Conservation (phyloP, 2,797 vertebrate genomes). For the Astyanax mexicanus region DNA sequence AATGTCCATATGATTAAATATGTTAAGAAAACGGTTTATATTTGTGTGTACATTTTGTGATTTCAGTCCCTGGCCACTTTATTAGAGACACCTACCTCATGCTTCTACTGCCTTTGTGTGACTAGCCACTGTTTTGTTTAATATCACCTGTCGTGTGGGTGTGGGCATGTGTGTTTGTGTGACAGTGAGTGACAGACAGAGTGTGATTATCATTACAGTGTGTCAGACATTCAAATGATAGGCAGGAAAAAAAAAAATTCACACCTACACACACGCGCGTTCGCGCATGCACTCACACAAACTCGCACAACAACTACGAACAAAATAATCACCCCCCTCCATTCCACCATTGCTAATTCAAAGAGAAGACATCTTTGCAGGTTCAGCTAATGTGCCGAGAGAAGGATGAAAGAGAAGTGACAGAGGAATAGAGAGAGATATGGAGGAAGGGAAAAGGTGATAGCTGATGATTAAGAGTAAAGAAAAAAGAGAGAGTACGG, state of each 20-base stretch:
- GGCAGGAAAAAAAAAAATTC: background rate
- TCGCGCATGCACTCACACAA: background rate
- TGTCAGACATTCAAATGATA: background rate
- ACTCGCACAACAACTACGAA: background rate
- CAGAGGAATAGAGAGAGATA: background rate
- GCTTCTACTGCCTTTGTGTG: too few species aligned
- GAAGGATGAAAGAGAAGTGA: conserved; percentile 21
- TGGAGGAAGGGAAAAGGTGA: background rate
- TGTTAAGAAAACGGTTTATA: too few species aligned
- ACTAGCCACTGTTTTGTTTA: too few species aligned
- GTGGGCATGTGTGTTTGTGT: background rate
- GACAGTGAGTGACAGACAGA: too few species aligned
- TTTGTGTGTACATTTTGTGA: too few species aligned
- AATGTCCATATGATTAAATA: too few species aligned
- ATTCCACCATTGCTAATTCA: conserved; percentile 40
- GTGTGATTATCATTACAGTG: background rate
- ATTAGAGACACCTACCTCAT: too few species aligned
- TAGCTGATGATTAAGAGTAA: background rate
- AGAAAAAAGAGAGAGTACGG: background rate
- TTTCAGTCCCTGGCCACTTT: too few species aligned
- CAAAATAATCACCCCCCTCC: background rate
- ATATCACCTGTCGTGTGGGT: background rate
- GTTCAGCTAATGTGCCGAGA: background rate
- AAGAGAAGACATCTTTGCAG: conserved; percentile 18
- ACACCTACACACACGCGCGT: background rate